Evolutionary conservation across 2,888 invertebrate genomes (phyloP).

Genomic region (Cheilosia scutellata): DNA sequence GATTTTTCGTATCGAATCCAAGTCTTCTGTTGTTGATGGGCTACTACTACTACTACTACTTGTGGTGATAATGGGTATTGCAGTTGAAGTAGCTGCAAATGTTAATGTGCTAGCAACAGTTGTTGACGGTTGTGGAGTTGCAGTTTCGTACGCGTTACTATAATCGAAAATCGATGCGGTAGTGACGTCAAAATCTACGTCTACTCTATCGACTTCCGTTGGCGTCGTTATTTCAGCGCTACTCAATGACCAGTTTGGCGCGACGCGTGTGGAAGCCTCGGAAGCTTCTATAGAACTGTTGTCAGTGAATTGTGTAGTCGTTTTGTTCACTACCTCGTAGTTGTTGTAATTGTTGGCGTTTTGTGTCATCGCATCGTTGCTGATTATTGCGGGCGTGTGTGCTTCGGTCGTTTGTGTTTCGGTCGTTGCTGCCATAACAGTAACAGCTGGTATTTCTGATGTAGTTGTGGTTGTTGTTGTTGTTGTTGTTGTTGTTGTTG

Average conservation of each 20-base stretch:
- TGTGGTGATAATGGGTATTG: conserved; percentile 51
- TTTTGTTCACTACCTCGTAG: conserved; percentile 76
- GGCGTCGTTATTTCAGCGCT: conserved; percentile 19
- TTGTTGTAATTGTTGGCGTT: conserved; percentile 76
- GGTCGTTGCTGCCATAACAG: conserved; percentile 67
- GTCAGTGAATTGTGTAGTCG: conserved; percentile 77
- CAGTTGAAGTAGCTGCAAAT: conserved; percentile 57
- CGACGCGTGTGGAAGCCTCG: conserved; percentile 66
- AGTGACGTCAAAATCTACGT: conserved; percentile 50
- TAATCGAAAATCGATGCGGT: conserved; percentile 52
- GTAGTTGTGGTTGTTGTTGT: conserved; percentile 50
- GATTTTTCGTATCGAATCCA: conserved; percentile 57
- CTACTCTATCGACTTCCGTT: conserved; percentile 65
- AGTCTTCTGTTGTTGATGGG: conserved; percentile 28
- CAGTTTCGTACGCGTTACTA: conserved; percentile 48
- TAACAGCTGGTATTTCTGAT: conserved; percentile 54
- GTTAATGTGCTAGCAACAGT: conserved; percentile 22
- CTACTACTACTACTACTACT: neutral
- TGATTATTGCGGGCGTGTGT: conserved; percentile 68
- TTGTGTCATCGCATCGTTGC: conserved; percentile 77
- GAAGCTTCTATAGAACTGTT: conserved; percentile 58
- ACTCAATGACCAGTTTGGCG: conserved; percentile 36
- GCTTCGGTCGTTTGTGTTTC: conserved; percentile 50
- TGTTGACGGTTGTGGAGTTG: conserved; percentile 22
- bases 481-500: conserved; percentile 26